Base-by-base conservation (phyloP, 2,113 vertebrate genomes). In the Varanus salvator region DNA sequence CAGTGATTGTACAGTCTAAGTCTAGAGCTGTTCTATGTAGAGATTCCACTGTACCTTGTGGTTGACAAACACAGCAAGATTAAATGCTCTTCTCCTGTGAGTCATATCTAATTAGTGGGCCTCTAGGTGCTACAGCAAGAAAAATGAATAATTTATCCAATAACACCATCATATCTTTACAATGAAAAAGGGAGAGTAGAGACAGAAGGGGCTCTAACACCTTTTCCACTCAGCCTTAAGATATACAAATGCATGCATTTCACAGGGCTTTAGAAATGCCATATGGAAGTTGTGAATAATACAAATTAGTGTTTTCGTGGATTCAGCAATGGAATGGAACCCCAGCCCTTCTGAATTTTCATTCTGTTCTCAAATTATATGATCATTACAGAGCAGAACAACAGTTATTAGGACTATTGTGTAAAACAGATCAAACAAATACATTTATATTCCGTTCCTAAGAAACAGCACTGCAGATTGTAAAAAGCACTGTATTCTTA, bases 241-340 rank as follows among this genome's bases (percentile, higher is more conserved):
- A 77, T 71, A 77, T 82, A 90, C 78, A 90, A 90, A 90, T 90
- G 88, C 83, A 90, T 86, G 80, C 9, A 90, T 25, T 23, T 89
- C 48, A 71, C 71, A 92, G 60, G 72, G 48, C 52, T 75, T 80
- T 89, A 31, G 86, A 94, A 93, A 92, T 14, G 87, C 54, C 54
- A 68, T 0, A 50, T 21, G 87, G 14, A 93, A 87, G 15, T 34
- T 66, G 81, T 5, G 11, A 93, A 44, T 52, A 90, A 0, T 74
- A 96, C 34, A 91, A 93, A 88, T 54, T 72, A 54, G 21, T 74
- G 15, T 75, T 74, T 44, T 90, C 23, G 82, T 31, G 7, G 69
- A 91, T 66, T 82, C 19, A 90, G 54, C 57, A 77, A 52, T 90
- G 80, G 85, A 87, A 82, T 83, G 38, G n/a, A 54, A 87, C 74